Evolutionary conservation across 2,888 invertebrate species (phyloP), one percentile per base, ranked within the genome.

Genomic region (Synanthedon formicaeformis): DNA sequence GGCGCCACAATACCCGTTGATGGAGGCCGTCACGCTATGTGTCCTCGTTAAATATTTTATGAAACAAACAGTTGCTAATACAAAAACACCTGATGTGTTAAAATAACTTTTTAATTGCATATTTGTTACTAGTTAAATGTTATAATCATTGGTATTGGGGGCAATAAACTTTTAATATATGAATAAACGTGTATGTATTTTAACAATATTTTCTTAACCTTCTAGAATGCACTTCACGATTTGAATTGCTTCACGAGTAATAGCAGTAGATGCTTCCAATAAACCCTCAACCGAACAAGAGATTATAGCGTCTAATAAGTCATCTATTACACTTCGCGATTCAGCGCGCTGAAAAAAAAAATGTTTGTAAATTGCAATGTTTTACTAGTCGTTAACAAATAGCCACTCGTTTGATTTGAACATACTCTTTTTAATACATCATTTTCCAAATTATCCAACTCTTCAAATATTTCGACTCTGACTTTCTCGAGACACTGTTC

Each of bases 21-120:
- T 79, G 97, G 97, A 12, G 97, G 97, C 2, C 87, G 95, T 55
- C 94, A 95, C 75, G 93, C 93, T 10, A 93, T 95, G 92, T 96
- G 96, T 59, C 95, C 96, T 40, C 90, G 95, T 66, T 94, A 51
- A 14, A 40, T 27, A 8, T 50, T 16, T 45, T 45, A 14, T 45
- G 45, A 13, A 45, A 45, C 14, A 45, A 45, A 45, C 6, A 2
- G 12, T 23, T 23, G 23, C 23, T 34, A 34, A 34, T 10, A 34
- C 34, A 34, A 34, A 34, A 34, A 34, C 27, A 34, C 34, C 8
- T 34, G 34, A 34, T 34, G 10, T 34, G 10, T 34, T 34, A 34
- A 34, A 12, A 41, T n/a, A 1, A 13, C 11, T 34, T 6, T 34
- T 34, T 34, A 34, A 34, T 34, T 34, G 2, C 10, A 2, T 10